Conservation (phyloP, 2,797 vertebrate genomes). For the Garrulus glandarius region DNA sequence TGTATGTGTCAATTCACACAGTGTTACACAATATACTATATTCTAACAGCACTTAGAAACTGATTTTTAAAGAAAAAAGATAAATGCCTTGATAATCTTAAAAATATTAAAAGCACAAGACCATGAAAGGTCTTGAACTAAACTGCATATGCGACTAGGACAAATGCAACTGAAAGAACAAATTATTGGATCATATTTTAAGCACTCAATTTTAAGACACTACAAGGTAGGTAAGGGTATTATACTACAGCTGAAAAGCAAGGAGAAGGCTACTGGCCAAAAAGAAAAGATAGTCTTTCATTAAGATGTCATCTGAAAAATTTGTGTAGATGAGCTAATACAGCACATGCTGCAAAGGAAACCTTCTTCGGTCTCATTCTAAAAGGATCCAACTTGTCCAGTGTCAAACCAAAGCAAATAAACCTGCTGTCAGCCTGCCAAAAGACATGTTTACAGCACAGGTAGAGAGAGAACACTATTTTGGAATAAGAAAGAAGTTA, state of each 20-base stretch:
- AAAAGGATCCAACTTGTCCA: not conserved
- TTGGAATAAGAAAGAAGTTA: not conserved
- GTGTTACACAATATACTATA: not conserved
- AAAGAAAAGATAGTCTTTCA: not conserved
- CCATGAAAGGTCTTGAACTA: not conserved
- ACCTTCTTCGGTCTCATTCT: not conserved
- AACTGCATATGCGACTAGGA: not conserved
- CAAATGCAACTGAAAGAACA: not conserved
- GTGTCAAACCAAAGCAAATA: not conserved
- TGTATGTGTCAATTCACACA: not conserved
- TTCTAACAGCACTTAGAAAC: not conserved
- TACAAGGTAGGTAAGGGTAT: not conserved
- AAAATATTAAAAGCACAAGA: not conserved
- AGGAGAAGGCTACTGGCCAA: not conserved
- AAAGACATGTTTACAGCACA: not conserved
- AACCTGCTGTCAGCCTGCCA: not conserved
- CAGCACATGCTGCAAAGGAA: not conserved
- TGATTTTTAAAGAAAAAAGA: not conserved
- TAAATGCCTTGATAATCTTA: not conserved
- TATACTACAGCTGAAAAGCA: not conserved
- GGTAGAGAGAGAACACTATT: not conserved
- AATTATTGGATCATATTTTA: not conserved
- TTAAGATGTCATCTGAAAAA: not conserved
- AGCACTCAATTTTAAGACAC: not conserved
- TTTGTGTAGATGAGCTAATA: not conserved